Percentiles rank a stretch among this genome's conserved stretches.
Conservation (phyloP, 2,888 invertebrate species). For the Nemotelus nigrinus region DNA sequence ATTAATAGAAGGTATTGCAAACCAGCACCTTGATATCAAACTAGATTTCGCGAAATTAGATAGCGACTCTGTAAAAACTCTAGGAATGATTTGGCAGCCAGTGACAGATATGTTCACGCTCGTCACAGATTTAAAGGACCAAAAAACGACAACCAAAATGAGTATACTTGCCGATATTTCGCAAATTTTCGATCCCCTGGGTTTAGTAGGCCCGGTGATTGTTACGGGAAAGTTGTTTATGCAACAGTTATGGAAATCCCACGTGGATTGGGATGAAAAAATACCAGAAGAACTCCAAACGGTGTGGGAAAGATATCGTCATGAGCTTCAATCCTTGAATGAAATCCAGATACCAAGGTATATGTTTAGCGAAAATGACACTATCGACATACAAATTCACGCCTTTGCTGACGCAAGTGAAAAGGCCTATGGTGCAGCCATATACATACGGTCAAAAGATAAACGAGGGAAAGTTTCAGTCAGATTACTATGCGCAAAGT, state of each 20-base stretch:
- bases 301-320: background rate
- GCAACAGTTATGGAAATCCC: background rate
- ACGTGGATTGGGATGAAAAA: conserved; percentile 2
- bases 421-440: conserved; percentile 11
- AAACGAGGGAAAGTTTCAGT: background rate
- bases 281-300: conserved; percentile 4
- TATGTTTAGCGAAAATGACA: background rate
- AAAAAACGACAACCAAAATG: conserved; percentile 9
- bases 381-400: conserved; percentile 23
- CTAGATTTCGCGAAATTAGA: conserved; percentile 36
- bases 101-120: conserved; percentile 18
- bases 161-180: conserved; percentile 31
- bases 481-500: conserved; percentile 39
- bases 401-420: conserved; percentile 20
- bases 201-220: conserved; percentile 17
- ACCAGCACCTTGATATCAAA: conserved; percentile 40
- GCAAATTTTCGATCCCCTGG: conserved; percentile 32
- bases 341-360: conserved; percentile 7
- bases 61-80: conserved; percentile 13
- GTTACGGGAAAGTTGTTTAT: conserved; percentile 19
- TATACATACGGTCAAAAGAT: conserved; percentile 18
- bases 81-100: conserved; percentile 38
- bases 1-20: conserved; percentile 44
- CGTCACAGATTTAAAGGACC: background rate
- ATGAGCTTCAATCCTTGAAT: background rate